phyloP scores from a whole-genome alignment of 2,888 invertebrate genomes.

The Stenotaenia linearis region DNA sequence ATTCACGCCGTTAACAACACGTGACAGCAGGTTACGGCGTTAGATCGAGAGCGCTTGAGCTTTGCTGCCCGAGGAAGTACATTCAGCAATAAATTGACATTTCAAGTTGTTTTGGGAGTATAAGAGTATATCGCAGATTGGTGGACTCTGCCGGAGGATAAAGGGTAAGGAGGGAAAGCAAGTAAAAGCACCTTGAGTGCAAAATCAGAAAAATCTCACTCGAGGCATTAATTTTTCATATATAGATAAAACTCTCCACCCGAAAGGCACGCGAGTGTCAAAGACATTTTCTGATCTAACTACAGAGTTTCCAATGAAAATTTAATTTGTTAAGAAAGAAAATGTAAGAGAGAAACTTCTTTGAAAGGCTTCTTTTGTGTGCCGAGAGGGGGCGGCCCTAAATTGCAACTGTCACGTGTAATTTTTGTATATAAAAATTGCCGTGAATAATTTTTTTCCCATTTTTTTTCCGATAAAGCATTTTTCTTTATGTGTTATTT shows the following conservation, averaged over 20 bases:
- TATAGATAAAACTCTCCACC: not conserved
- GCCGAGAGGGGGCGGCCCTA: slow-evolving; percentile 6
- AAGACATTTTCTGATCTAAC: slow-evolving; percentile 24
- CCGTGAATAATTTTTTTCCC: slow-evolving; percentile 17
- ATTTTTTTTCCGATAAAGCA: not conserved
- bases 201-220: slow-evolving; percentile 26
- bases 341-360: slow-evolving; percentile 21
- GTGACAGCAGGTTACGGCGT: not conserved
- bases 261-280: slow-evolving; percentile 26
- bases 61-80: not conserved
- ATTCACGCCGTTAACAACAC: not conserved
- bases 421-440: not conserved
- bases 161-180: not conserved
- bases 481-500: not conserved
- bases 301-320: slow-evolving; percentile 11
- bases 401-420: slow-evolving; percentile 18
- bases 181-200: slow-evolving; percentile 21
- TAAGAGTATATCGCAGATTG: not conserved
- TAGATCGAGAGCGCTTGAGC: not conserved
- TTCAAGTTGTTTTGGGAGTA: not conserved
- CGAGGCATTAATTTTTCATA: slow-evolving; percentile 26
- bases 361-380: slow-evolving; percentile 19
- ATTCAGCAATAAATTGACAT: slow-evolving; percentile 13
- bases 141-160: not conserved
- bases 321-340: slow-evolving; percentile 26